Evolutionary conservation across 2,797 vertebrate species (phyloP).

Genomic region (Malacoraja senta): DNA sequence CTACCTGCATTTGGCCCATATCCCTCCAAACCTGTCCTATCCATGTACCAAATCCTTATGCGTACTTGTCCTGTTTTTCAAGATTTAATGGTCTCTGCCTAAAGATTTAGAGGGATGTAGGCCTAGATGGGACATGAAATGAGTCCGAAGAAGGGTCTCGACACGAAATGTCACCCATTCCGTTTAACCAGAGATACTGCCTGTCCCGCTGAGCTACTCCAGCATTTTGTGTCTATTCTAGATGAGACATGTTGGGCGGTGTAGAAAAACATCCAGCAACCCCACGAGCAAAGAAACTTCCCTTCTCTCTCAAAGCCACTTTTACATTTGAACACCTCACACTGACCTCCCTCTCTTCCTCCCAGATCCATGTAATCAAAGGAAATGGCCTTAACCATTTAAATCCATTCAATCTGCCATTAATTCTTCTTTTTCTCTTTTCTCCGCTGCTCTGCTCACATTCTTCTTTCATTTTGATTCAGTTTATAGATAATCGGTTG

Average conservation of each 20-base stretch:
- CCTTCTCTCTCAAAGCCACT: no score
- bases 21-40: neutral
- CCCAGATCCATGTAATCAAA: neutral
- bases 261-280: neutral
- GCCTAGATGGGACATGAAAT: no score
- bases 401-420: neutral
- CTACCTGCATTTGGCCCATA: no score
- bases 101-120: no score
- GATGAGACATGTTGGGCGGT: no score
- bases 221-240: no score
- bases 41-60: neutral
- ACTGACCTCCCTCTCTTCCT: neutral
- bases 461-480: constrained; percentile 13
- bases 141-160: no score
- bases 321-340: no score
- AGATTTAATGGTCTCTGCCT: neutral
- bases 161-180: no score
- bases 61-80: neutral
- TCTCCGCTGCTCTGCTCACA: neutral
- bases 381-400: neutral
- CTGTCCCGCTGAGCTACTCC: no score
- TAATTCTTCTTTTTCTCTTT: neutral
- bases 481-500: constrained; percentile 77
- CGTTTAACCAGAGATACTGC: no score
- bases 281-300: neutral